These are phyloP conservation scores for Caenorhabditis sp. DNA, from an alignment of 2,888 invertebrate species.

Conservation along the genomic window DNA sequence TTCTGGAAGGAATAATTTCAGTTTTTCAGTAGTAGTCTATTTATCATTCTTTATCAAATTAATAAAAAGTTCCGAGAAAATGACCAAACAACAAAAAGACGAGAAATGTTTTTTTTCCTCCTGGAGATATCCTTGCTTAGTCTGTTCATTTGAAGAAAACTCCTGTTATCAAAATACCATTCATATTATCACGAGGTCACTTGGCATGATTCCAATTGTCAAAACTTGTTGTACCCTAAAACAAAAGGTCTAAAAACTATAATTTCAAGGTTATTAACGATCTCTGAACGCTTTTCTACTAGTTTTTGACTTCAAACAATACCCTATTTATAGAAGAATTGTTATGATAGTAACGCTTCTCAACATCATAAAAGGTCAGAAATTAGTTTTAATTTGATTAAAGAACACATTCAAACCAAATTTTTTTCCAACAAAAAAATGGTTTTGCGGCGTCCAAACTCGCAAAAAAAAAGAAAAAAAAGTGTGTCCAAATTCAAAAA, in stretches of 20 bases:
- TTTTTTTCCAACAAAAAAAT: too few relatives aligned
- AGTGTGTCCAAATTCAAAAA: too few relatives aligned
- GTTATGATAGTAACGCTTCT: neutral
- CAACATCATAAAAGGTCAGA: neutral
- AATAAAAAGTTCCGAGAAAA: neutral
- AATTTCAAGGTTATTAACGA: neutral
- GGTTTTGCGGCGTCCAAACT: too few relatives aligned
- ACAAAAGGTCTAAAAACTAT: neutral
- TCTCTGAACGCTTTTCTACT: neutral
- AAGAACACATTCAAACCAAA: neutral
- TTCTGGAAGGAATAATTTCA: neutral
- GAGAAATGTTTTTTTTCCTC: neutral
- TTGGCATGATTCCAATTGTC: neutral
- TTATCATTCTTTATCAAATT: neutral
- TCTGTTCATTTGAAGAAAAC: too few relatives aligned
- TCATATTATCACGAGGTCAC: neutral
- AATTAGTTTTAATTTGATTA: neutral
- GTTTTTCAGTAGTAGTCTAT: neutral
- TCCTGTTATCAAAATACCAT: neutral
- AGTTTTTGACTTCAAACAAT: neutral
- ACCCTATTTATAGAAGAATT: neutral
- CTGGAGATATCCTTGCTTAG: too few relatives aligned
- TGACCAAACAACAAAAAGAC: neutral
- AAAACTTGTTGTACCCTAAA: neutral
- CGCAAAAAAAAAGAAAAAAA: too few relatives aligned